A percentile compares a stretch with the other conserved stretches of the same genome.
These are phyloP conservation scores for Drosophila varians DNA, from an alignment of 1,140 invertebrate genomes.

Conservation along the genomic window DNA sequence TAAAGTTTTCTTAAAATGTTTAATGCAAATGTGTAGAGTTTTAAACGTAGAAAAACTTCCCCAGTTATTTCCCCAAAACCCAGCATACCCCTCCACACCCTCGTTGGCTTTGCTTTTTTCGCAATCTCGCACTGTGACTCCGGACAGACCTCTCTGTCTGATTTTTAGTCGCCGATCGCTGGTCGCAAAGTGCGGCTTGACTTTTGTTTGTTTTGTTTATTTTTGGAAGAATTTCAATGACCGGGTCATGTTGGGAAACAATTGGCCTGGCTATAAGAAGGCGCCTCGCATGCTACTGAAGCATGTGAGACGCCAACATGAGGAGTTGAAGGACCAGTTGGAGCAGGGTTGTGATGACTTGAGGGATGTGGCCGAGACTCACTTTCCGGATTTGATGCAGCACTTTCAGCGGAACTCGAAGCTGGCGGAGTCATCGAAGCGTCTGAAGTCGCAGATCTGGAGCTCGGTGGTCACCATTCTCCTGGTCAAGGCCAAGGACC, in stretches of 20 bases:
- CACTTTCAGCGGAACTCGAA: slow-evolving; percentile 91
- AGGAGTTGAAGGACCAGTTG: slow-evolving; percentile 54
- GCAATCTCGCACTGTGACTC: slow-evolving; percentile 16
- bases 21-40: too few relatives aligned
- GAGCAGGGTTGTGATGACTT: slow-evolving; percentile 64
- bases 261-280: slow-evolving; percentile 43
- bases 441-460: slow-evolving; percentile 96
- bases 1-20: too few relatives aligned
- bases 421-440: slow-evolving; percentile 90
- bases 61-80: too few relatives aligned
- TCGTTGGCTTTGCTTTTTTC: slow-evolving; percentile 6
- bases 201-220: slow-evolving; percentile 14
- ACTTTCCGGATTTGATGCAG: slow-evolving; percentile 84
- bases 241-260: slow-evolving; percentile 45
- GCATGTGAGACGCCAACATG: slow-evolving; percentile 55
- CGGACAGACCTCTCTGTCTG: slow-evolving; percentile 2
- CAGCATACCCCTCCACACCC: slow-evolving; percentile 11
- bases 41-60: too few relatives aligned
- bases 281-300: slow-evolving; percentile 69
- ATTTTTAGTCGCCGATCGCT: slow-evolving; percentile 39
- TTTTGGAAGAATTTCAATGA: neutral
- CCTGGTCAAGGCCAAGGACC: slow-evolving; percentile 96
- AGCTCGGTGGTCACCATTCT: slow-evolving; percentile 98
- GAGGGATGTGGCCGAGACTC: slow-evolving; percentile 52
- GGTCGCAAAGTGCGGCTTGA: slow-evolving; percentile 22